Conservation (phyloP, 2,113 vertebrate genomes). For the Mustela nigripes region DNA sequence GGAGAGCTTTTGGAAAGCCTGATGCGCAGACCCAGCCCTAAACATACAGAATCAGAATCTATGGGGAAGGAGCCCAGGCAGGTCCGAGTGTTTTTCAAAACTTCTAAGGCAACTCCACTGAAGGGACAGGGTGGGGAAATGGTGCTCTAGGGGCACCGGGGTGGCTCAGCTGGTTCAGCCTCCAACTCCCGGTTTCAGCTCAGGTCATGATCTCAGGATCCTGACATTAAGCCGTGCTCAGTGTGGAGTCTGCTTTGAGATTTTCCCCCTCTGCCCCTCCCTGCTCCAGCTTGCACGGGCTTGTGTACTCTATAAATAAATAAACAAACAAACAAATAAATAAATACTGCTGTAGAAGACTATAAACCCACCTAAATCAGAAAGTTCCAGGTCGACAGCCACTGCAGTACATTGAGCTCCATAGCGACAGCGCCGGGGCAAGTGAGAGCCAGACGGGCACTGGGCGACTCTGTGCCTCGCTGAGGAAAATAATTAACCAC, state of each 20-base stretch:
- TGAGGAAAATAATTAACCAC: slow-evolving; percentile 15
- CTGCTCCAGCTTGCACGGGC: too few species aligned
- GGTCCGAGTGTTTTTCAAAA: background rate
- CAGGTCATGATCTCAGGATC: too few species aligned
- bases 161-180: too few species aligned
- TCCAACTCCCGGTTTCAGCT: too few species aligned
- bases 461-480: slow-evolving; percentile 82
- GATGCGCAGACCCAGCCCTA: background rate
- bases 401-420: slow-evolving; percentile 97
- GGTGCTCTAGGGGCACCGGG: too few species aligned
- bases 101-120: background rate
- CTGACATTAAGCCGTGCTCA: too few species aligned
- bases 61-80: background rate
- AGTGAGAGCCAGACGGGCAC: slow-evolving; percentile 87
- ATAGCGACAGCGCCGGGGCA: slow-evolving; percentile 92
- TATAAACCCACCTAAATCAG: background rate
- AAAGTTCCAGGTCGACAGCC: slow-evolving; percentile 88
- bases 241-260: too few species aligned
- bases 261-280: too few species aligned
- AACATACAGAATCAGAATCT: background rate
- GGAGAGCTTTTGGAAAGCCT: background rate
- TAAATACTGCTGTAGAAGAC: background rate
- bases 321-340: too few species aligned
- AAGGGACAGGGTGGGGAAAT: background rate
- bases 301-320: too few species aligned